Base-by-base conservation (phyloP, 2,888 invertebrate species). In the Acleris holmiana region DNA sequence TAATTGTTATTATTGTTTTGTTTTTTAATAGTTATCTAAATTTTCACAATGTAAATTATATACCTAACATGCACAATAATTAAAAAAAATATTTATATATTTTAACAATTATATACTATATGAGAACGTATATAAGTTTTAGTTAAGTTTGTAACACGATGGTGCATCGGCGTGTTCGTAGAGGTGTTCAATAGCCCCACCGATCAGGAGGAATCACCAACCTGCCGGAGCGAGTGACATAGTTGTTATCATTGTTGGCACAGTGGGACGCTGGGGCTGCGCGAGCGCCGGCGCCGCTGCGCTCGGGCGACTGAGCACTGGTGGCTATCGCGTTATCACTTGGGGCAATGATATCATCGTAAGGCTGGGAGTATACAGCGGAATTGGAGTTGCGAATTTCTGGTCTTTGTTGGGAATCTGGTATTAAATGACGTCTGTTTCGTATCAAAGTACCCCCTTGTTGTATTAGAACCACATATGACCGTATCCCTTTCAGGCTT, bases 291-390 rank as follows among this genome's bases (percentile, higher is more conserved):
- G 8, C 29, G 8, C 41, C 41, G 41, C 41, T 41, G 15, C 8
- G 19, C 47, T 2, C 47, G 47, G 18, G 47, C 47, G 47, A 17
- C 18, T 17, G 47, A 10, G 47, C 17, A 2, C 7, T 17, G n/a
- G 47, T 17, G 19, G 47, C 47, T 8, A 8, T 18, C 47, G 19
- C 47, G 47, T 47, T 18, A 47, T 47, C 47, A 47, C 47, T 47
- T 17, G 19, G 47, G 18, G 7, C 47, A 47, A 47, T 47, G 47
- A 47, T 47, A 47, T 47, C 47, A 47, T 47, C 47, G 47, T 47
- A 47, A 47, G 47, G 47, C 7, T 47, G 47, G n/a, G 47, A 3
- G 47, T 19, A 47, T 19, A 47, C 18, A 17, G 19, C 18, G 18
- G 47, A 47, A 29, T 29, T 29, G 29, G 8, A 29, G 29, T 29